Evolutionary conservation across 2,113 vertebrate genomes (phyloP).

Genomic region (Xenotilapia flavipinnis): DNA sequence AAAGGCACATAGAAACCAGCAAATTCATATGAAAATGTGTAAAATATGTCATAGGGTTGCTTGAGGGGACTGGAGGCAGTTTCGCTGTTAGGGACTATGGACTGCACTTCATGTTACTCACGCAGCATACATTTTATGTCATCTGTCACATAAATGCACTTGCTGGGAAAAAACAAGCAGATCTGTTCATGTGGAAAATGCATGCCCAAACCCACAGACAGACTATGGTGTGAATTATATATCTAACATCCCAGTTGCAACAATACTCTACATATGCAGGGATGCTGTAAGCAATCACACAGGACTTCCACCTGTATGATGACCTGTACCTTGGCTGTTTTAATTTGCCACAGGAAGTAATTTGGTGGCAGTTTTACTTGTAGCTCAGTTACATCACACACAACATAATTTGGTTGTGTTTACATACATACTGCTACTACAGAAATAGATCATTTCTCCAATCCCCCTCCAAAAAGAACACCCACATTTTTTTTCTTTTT

Average conservation of each 20-base stretch:
- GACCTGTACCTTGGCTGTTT: slow-evolving; percentile 30
- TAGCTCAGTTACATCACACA: slow-evolving; percentile 25
- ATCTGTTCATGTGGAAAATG: slow-evolving; percentile 3
- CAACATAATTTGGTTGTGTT: slow-evolving; percentile 6
- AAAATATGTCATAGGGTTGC: neutral
- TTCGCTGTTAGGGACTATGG: neutral
- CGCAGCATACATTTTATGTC: neutral
- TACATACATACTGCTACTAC: neutral
- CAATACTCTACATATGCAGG: neutral
- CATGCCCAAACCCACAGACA: neutral
- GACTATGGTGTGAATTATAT: neutral
- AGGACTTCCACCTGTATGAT: slow-evolving; percentile 37
- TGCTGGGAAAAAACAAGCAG: neutral
- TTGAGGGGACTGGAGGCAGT: neutral
- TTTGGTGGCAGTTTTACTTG: slow-evolving; percentile 33
- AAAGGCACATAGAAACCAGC: neutral
- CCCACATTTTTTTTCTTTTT: neutral
- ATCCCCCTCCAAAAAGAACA: neutral
- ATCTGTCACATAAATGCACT: slow-evolving; percentile 10
- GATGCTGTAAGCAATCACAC: slow-evolving; percentile 41
- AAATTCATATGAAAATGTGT: neutral
- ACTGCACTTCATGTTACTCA: neutral
- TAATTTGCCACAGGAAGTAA: slow-evolving; percentile 57
- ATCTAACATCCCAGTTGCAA: neutral
- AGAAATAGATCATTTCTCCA: neutral